Conservation (phyloP, 92 coral and sea anemone genomes). For the Ricordea florida region DNA sequence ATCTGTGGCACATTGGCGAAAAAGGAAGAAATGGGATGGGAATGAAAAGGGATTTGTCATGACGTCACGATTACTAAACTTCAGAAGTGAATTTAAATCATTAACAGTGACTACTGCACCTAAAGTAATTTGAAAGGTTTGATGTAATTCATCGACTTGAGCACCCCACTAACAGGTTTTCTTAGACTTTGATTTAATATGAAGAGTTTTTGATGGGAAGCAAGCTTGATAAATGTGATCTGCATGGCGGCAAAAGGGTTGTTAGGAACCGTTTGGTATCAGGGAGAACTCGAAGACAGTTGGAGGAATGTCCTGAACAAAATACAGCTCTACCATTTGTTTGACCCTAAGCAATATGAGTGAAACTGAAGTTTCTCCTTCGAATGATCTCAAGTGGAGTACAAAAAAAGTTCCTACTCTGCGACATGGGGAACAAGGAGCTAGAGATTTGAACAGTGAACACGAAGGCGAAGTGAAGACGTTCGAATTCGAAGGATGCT, state of each 20-base stretch:
- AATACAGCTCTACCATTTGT: background rate
- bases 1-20: too few relatives aligned
- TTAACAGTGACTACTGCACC: too few relatives aligned
- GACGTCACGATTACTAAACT: too few relatives aligned
- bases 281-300: background rate
- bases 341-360: conserved; percentile 3
- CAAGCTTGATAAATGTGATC: background rate
- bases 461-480: conserved; percentile 29
- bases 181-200: too few relatives aligned
- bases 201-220: too few relatives aligned
- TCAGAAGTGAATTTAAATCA: too few relatives aligned
- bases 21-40: too few relatives aligned
- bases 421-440: too few relatives aligned
- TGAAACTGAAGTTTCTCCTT: conserved; percentile 10
- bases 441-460: background rate
- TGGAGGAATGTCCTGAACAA: conserved; percentile 5
- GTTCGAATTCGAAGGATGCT: conserved; percentile 78
- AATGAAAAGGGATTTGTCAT: too few relatives aligned
- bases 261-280: conserved; percentile 2
- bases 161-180: too few relatives aligned
- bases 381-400: background rate
- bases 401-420: background rate
- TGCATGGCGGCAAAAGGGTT: background rate
- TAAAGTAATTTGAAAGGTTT: too few relatives aligned
- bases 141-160: too few relatives aligned